Base-by-base conservation (phyloP, 1,140 invertebrate species). In the Cherax quadricarinatus region DNA sequence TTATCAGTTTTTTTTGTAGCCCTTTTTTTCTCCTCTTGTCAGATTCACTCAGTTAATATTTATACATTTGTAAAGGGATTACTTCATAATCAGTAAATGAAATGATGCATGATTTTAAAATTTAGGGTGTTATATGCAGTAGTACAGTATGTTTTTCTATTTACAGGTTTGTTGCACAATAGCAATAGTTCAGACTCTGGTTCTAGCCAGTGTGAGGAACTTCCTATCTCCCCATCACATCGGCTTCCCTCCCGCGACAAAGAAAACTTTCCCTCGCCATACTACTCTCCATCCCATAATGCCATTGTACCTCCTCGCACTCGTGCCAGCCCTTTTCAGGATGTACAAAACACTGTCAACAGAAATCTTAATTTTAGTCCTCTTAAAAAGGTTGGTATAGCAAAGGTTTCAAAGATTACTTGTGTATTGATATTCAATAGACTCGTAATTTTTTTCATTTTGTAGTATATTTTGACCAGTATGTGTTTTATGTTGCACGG, bases 261-360 rank as follows among this genome's bases (percentile, higher is more conserved):
- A 24, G 91, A 92, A 51, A 92, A 92, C 81, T 88, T 84, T 62
- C 79, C 80, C 41, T 92, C 91, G 14, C 91, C 91, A 3, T 92
- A 92, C 62, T 92, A 84, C 66, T 88, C 91, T 3, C 86, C 86
- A 1, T 92, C 86, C 48, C 86, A 80, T 49, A 84, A 21, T 51
- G 57, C 66, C 41, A 7, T 73, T 57, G 51, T 88, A 21, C 91
- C 86, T 9, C 80, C 79, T 30, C 86, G 91, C 62, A 24, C 62
- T 14, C 79, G 86, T 60, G 30, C 86, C 86, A 88, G 86, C 86
- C 90, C 90, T 1, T 80, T 92, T 4, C 62, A 92, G 51, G 91
- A 92, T 18, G 91, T 92, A n/a, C 91, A 92, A 41, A 92, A 92
- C 53, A 92, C 91, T 6, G 91, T 92, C 48, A 88, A 92, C n/a